Conservation (phyloP, 1,140 invertebrate genomes). For the Drosophila obscura region DNA sequence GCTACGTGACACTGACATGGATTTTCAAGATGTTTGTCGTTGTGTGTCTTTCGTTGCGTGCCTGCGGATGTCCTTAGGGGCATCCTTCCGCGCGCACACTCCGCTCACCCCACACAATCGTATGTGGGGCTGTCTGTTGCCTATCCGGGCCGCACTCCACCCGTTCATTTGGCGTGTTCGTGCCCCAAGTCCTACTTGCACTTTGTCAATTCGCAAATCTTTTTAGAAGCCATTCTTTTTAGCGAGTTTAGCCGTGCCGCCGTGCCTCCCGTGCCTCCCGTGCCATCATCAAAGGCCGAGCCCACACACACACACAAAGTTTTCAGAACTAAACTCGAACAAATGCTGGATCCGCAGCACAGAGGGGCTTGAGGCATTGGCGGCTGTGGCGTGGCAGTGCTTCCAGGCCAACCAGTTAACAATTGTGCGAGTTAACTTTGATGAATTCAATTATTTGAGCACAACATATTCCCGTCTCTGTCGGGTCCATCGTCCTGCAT, state of each 20-base stretch:
- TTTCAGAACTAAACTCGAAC: slow-evolving; percentile 64
- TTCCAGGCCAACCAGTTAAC: slow-evolving; percentile 43
- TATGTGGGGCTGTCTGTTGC: slow-evolving; percentile 39
- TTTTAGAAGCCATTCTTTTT: slow-evolving; percentile 69
- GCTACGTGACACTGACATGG: slow-evolving; percentile 81
- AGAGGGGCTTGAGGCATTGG: slow-evolving; percentile 17
- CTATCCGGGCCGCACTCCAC: slow-evolving; percentile 21
- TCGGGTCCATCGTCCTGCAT: slow-evolving; percentile 1
- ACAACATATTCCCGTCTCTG: slow-evolving; percentile 30
- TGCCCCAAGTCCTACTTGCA: slow-evolving; percentile 64
- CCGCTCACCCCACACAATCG: slow-evolving; percentile 4
- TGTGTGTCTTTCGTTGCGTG: slow-evolving; percentile 35
- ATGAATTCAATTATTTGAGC: slow-evolving; percentile 79
- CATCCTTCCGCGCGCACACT: slow-evolving; percentile 8
- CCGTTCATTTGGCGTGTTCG: slow-evolving; percentile 39
- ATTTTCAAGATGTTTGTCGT: slow-evolving; percentile 75
- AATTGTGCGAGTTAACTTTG: slow-evolving; percentile 81
- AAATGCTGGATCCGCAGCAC: slow-evolving; percentile 45
- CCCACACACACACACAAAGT: slow-evolving; percentile 35
- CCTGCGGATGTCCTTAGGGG: slow-evolving; percentile 68
- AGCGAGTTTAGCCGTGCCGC: slow-evolving; percentile 25
- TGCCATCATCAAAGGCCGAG: slow-evolving; percentile 68
- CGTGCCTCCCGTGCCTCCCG: slow-evolving; percentile 1
- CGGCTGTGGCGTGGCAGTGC: not conserved
- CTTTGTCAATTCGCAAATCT: slow-evolving; percentile 82